phyloP scores from a whole-genome alignment of 1,140 invertebrate species.

The Amphibalanus amphitrite region DNA sequence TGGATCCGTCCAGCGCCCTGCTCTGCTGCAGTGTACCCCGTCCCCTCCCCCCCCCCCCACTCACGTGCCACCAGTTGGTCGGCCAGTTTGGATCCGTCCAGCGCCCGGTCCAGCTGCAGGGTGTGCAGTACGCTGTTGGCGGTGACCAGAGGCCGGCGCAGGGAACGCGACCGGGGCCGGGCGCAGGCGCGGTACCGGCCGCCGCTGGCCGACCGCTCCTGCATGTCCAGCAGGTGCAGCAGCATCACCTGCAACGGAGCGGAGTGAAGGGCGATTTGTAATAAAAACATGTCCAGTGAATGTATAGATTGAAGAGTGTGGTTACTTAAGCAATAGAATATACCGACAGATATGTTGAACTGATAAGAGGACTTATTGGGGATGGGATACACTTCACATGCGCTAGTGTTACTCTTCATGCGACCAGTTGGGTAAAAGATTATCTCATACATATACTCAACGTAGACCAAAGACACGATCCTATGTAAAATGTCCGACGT shows the following conservation, averaged over 20 bases:
- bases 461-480: too few relatives aligned
- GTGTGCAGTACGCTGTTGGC: constrained; percentile 20
- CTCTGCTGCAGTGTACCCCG: background rate
- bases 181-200: constrained; percentile 10
- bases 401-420: too few relatives aligned
- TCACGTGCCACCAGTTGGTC: background rate
- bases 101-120: constrained; percentile 19
- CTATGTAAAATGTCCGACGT: too few relatives aligned
- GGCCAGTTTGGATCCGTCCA: background rate
- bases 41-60: too few relatives aligned
- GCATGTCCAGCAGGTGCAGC: constrained; percentile 33
- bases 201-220: constrained; percentile 22
- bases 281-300: constrained; percentile 11
- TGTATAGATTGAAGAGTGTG: too few relatives aligned
- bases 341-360: too few relatives aligned
- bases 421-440: too few relatives aligned
- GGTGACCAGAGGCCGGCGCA: constrained; percentile 12
- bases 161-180: constrained; percentile 16
- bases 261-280: constrained; percentile 18
- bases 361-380: too few relatives aligned
- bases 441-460: too few relatives aligned
- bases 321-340: too few relatives aligned
- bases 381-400: too few relatives aligned
- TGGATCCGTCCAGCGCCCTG: background rate
- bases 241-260: constrained; percentile 33